Evolutionary conservation across 2,113 vertebrate genomes (phyloP).

Genomic region (Caloenas nicobarica): DNA sequence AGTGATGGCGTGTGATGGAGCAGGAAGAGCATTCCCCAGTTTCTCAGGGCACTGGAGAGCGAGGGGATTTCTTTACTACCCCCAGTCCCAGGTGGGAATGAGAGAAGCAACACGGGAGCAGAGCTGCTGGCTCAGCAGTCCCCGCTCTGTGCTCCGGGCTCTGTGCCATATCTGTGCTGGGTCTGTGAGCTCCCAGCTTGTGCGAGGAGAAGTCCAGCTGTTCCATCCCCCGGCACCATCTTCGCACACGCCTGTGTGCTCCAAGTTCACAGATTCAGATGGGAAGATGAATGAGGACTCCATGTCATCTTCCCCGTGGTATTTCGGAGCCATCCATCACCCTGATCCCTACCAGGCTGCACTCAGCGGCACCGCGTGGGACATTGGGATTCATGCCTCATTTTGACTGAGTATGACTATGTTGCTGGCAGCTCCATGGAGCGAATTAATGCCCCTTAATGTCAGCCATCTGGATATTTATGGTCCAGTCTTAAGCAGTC

Average conservation of each 20-base stretch:
- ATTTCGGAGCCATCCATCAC: neutral
- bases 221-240: fast-evolving
- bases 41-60: neutral
- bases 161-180: neutral
- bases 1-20: fast-evolving
- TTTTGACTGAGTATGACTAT: neutral
- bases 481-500: neutral
- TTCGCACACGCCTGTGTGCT: neutral
- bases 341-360: neutral
- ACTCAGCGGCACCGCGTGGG: fast-evolving
- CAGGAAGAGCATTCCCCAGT: fast-evolving
- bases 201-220: neutral
- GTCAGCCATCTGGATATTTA: neutral
- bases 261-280: neutral
- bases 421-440: neutral
- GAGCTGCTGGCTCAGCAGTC: neutral
- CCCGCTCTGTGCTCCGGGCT: neutral
- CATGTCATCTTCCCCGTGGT: neutral
- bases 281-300: neutral
- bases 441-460: neutral
- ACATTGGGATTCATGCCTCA: neutral
- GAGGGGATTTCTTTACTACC: neutral
- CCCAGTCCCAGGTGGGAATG: neutral
- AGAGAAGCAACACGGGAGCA: neutral
- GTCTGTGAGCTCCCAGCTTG: neutral